Base-by-base conservation (phyloP, 2,888 invertebrate species). In the Ectobius pallidus region DNA sequence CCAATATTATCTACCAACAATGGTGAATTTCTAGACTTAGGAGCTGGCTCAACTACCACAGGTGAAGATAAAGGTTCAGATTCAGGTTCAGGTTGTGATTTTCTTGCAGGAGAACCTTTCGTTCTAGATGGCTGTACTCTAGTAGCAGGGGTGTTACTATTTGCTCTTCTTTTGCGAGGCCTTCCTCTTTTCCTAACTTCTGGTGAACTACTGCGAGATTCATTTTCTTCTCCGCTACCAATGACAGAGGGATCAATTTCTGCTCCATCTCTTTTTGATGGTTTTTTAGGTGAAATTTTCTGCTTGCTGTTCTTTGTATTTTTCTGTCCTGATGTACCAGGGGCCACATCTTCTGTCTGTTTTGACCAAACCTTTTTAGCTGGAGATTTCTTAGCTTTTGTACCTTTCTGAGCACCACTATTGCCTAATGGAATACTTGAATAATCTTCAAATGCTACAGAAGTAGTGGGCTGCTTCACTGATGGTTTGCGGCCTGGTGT, bases 391-490 rank as follows among this genome's bases (percentile, higher is more conserved):
- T 46, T 65, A n/a, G 46, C n/a, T 44, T 34, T 20, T 11, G 42
- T 44, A 25, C 42, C 22, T 18, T 44, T 42, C 7, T 44, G 42
- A 25, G 16, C 65, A 32, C 44, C 65, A 44, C 42, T 25, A 16
- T 34, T 63, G 16, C 65, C 65, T 44, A 46, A 65, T 46, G 65
- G 65, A 44, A 65, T 65, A 18, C 65, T 65, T 55, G 49, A 32
- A 25, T 71, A 71, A 34, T 62, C 71, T 39, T 71, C 71, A 63
- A 71, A 71, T n/a, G 71, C 46, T 16, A 63, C 71, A 22, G 71
- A 71, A 16, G 71, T 34, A 14, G 61, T 46, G 6, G 71, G 46
- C 18, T 62, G 62, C 39, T 62, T 71, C 25, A 22, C 22, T 4
- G 70, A 39, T 7, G 49, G 34, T 58, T 67, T 71, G 16, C 71